Conservation (phyloP, 2,113 vertebrate genomes). For the Oriolus oriolus region DNA sequence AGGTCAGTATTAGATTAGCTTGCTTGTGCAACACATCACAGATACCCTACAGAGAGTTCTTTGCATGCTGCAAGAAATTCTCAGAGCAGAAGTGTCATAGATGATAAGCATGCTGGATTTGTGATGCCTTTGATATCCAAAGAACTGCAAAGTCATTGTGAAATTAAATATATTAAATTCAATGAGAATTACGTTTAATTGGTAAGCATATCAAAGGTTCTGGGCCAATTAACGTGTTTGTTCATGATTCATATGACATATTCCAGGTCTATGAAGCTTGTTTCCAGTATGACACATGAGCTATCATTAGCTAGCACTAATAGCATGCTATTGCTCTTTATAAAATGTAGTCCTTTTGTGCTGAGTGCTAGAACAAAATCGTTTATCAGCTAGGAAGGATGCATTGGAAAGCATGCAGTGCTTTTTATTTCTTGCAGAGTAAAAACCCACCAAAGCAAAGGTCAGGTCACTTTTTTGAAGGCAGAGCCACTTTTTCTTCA, state of each 20-base stretch:
- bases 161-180: slow-evolving; percentile 32
- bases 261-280: slow-evolving; percentile 58
- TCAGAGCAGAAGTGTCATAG: slow-evolving; percentile 63
- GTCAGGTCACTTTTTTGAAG: slow-evolving; percentile 87
- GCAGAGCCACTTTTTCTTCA: slow-evolving; percentile 87
- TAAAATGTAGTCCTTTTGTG: slow-evolving; percentile 70
- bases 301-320: slow-evolving; percentile 61
- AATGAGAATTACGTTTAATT: slow-evolving; percentile 48
- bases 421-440: slow-evolving; percentile 77
- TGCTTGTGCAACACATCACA: slow-evolving; percentile 57
- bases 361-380: slow-evolving; percentile 72
- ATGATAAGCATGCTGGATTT: slow-evolving; percentile 72
- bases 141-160: slow-evolving; percentile 54
- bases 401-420: slow-evolving; percentile 79
- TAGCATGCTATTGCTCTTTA: slow-evolving; percentile 71
- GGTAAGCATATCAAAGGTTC: slow-evolving; percentile 73
- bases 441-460: slow-evolving; percentile 85
- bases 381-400: slow-evolving; percentile 71
- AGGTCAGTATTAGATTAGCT: slow-evolving; percentile 6
- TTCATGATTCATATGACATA: slow-evolving; percentile 59
- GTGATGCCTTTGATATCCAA: slow-evolving; percentile 58
- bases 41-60: slow-evolving; percentile 64
- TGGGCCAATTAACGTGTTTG: slow-evolving; percentile 5
- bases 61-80: slow-evolving; percentile 74
- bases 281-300: slow-evolving; percentile 54